Evolutionary conservation across 2,113 vertebrate genomes (phyloP).

Genomic region (Corythornis vintsioides): DNA sequence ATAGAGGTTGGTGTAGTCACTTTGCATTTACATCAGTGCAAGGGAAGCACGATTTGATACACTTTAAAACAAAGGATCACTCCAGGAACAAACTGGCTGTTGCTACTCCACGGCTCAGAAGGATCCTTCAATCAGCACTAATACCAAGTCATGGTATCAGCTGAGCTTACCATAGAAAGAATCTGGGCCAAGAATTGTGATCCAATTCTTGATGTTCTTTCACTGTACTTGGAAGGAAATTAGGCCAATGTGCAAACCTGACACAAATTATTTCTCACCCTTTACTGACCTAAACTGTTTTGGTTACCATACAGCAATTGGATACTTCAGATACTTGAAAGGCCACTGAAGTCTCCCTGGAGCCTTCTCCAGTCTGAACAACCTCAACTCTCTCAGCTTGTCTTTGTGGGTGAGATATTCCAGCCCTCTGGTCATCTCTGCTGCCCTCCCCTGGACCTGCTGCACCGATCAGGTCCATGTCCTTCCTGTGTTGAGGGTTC

Average conservation of each 20-base stretch:
- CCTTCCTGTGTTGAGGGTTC: no score
- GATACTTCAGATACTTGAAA: not conserved
- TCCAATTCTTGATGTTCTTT: not conserved
- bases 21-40: not conserved
- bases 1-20: not conserved
- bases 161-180: not conserved
- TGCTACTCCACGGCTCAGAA: not conserved
- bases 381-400: no score
- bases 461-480: no score
- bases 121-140: accelerated
- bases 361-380: no score
- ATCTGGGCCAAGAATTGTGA: not conserved
- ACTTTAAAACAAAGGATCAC: not conserved
- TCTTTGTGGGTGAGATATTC: no score
- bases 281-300: not conserved
- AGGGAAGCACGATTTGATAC: not conserved
- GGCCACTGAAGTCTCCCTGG: no score
- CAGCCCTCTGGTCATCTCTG: no score
- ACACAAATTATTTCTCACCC: not conserved
- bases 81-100: not conserved
- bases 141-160: no score
- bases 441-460: no score
- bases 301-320: not conserved
- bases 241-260: not conserved
- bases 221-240: not conserved